Evolutionary conservation across 1,140 invertebrate species (phyloP), one percentile per base, ranked within the genome.

Genomic region (Sycophaga agraensis): DNA sequence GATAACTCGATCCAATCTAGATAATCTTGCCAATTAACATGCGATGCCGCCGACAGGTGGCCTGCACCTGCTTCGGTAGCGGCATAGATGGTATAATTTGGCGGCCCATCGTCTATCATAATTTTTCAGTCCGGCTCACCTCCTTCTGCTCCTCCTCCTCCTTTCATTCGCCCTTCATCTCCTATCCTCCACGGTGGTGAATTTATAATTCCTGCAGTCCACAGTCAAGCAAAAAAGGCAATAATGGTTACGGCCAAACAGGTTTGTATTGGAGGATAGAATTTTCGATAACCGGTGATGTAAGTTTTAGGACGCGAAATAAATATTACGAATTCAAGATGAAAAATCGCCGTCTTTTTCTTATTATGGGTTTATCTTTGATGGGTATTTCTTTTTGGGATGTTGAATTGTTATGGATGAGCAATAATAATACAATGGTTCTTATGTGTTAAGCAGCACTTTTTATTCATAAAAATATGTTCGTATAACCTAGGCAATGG

Each of bases 401-500:
- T n/a, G n/a, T n/a, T n/a, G n/a, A n/a, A n/a, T n/a, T n/a, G n/a
- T n/a, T n/a, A n/a, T n/a, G n/a, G n/a, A n/a, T n/a, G n/a, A n/a
- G n/a, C 24, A 40, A 53, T 51, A 40, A 53, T 31, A 31, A 21
- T 57, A 57, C 8, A 11, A 45, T 28, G 8, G 17, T 24, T 14
- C 43, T 59, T 17, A 48, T 39, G 31, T 39, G 34, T 48, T 61
- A 24, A 48, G 16, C 22, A 61, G 42, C 17, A 61, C 24, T 51
- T 63, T 63, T 63, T 63, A 63, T 63, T 63, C 37, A 63, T 63
- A 63, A 63, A 57, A 57, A 63, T 63, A 63, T 57, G 48, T 37
- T 57, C 50, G 35, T 1, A 51, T 58, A 57, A 58, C 22, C 45
- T 63, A 63, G 17, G 34, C 17, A 34, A 31, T 26, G n/a, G n/a